Evolutionary conservation across 2,113 vertebrate genomes (phyloP).

Genomic region (Chionis minor): DNA sequence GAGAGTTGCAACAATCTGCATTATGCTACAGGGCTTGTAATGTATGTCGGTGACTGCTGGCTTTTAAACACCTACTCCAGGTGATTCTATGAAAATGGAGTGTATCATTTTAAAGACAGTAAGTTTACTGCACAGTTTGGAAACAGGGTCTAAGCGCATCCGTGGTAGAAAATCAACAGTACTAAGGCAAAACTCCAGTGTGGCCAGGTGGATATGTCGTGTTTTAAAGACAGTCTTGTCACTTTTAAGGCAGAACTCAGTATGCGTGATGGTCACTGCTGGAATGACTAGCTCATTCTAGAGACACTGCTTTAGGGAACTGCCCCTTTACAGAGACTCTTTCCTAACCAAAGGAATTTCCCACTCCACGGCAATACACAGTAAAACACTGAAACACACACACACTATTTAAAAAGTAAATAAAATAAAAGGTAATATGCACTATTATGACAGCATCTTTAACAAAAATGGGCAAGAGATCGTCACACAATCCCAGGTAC

Average conservation of each 20-base stretch:
- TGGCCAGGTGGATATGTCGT: neutral
- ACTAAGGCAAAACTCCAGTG: neutral
- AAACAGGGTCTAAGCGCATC: neutral
- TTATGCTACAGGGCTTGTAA: neutral
- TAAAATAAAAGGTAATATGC: neutral
- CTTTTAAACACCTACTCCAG: neutral
- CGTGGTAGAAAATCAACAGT: neutral
- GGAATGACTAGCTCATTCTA: neutral
- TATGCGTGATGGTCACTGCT: neutral
- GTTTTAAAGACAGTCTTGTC: neutral
- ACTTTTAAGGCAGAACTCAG: neutral
- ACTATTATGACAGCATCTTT: neutral
- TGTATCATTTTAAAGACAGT: neutral
- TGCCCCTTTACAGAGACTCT: neutral
- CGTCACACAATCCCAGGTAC: neutral
- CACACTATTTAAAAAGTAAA: neutral
- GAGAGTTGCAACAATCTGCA: neutral
- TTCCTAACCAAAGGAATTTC: neutral
- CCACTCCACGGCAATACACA: neutral
- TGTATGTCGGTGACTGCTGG: neutral
- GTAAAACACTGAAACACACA: neutral
- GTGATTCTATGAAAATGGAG: neutral
- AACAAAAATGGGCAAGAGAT: neutral
- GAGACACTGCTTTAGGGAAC: neutral
- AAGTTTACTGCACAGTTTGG: neutral